Evolutionary conservation across 2,113 vertebrate species (phyloP).

Genomic region (Thermophis baileyi): DNA sequence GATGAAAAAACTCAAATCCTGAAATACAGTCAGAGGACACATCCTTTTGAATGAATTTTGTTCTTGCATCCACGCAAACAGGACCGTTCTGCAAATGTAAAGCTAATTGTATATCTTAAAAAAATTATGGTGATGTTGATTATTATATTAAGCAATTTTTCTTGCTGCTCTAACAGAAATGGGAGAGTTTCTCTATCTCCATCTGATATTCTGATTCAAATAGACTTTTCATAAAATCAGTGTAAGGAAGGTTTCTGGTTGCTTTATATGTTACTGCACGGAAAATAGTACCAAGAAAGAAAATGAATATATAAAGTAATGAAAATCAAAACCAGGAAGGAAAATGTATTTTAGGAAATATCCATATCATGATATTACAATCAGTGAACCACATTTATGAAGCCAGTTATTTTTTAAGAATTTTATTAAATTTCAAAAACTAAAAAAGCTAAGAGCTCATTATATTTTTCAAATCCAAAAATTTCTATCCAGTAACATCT

Average conservation of each 20-base stretch:
- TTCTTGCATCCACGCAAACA: neutral
- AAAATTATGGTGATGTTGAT: neutral
- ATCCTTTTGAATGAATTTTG: neutral
- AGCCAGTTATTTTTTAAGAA: neutral
- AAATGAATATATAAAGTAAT: neutral
- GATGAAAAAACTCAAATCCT: neutral
- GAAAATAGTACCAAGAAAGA: neutral
- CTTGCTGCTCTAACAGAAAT: neutral
- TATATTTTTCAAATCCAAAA: neutral
- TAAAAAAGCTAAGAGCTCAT: neutral
- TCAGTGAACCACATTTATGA: neutral
- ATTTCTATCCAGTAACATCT: neutral
- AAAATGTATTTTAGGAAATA: neutral
- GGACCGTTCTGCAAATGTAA: neutral
- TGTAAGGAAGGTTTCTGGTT: neutral
- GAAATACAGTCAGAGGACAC: neutral
- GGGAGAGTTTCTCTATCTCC: neutral
- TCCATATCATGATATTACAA: neutral
- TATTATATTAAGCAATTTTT: neutral
- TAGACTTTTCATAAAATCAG: neutral
- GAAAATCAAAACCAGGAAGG: neutral
- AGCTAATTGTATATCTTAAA: neutral
- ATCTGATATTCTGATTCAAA: neutral
- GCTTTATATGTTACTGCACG: neutral
- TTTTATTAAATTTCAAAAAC: neutral